phyloP scores from a whole-genome alignment of 2,113 vertebrate genomes.

The Psettodes erumei region DNA sequence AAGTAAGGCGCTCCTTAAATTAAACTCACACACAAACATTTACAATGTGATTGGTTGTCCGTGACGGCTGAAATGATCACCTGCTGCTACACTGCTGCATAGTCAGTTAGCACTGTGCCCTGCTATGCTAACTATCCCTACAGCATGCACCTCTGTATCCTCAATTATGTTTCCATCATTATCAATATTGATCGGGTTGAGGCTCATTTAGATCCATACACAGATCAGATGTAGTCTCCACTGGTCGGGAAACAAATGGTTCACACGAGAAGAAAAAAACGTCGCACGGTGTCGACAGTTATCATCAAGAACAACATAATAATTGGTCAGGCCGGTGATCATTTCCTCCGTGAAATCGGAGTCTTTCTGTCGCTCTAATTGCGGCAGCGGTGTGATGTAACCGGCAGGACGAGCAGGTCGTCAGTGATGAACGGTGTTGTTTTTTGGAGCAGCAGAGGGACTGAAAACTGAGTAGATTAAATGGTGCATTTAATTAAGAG shows the following conservation, averaged over 20 bases:
- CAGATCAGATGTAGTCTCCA: too few relatives aligned
- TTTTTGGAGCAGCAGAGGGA: conserved; percentile 50
- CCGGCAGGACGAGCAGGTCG: conserved; percentile 25
- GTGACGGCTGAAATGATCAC: too few relatives aligned
- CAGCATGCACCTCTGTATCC: not conserved
- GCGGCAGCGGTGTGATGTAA: not conserved
- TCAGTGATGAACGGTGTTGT: conserved; percentile 32
- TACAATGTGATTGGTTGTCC: too few relatives aligned
- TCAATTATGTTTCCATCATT: not conserved
- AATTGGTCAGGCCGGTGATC: not conserved
- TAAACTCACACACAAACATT: too few relatives aligned
- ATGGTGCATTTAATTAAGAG: conserved; percentile 79
- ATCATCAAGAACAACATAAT: not conserved
- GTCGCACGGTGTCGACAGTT: too few relatives aligned
- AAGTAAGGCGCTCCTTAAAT: too few relatives aligned
- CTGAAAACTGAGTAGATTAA: conserved; percentile 72
- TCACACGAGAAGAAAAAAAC: not conserved
- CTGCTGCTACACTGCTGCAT: not conserved
- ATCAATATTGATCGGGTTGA: not conserved
- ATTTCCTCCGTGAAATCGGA: not conserved
- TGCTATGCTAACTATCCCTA: too few relatives aligned
- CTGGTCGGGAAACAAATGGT: not conserved
- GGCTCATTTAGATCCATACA: not conserved
- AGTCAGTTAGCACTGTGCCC: not conserved
- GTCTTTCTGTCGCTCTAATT: not conserved